Percentiles rank a stretch among this genome's conserved stretches.
phyloP scores from a whole-genome alignment of 1,140 invertebrate genomes.

The Palaemon carinicauda region DNA sequence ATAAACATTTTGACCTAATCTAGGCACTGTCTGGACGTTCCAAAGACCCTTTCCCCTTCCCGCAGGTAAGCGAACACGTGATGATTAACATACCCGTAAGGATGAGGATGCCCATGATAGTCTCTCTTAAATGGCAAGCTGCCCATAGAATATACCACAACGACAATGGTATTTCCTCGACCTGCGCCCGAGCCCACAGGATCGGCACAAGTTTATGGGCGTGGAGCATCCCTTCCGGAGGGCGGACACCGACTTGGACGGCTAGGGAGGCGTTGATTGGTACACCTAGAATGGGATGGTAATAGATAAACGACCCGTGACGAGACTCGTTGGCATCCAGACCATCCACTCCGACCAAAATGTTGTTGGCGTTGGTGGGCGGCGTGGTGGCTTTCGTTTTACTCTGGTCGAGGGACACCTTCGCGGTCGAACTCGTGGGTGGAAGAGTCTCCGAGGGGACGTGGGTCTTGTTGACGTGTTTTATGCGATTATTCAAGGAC shows the following conservation, averaged over 20 bases:
- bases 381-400: too few relatives aligned
- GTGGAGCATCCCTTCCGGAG: constrained; percentile 53
- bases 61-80: constrained; percentile 39
- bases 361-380: background rate
- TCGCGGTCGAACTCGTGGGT: background rate
- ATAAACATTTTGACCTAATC: background rate
- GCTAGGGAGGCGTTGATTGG: constrained; percentile 58
- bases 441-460: background rate
- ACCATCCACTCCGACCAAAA: constrained; percentile 39
- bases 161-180: constrained; percentile 45
- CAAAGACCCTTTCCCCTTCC: background rate
- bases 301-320: constrained; percentile 58
- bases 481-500: constrained; percentile 18
- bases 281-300: constrained; percentile 57
- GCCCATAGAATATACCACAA: constrained; percentile 58
- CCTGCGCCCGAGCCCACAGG: constrained; percentile 54
- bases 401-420: too few relatives aligned
- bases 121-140: constrained; percentile 43
- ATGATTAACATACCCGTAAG: constrained; percentile 29
- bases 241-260: constrained; percentile 53
- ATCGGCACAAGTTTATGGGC: constrained; percentile 56
- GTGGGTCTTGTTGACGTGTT: background rate
- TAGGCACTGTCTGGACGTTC: constrained; percentile 43
- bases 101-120: constrained; percentile 46
- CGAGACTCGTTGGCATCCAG: constrained; percentile 39